Percentiles rank a stretch among this genome's conserved stretches.
These are phyloP conservation scores for Sarcophilus harrisii DNA, from an alignment of 2,797 vertebrate species.

Conservation along the genomic window DNA sequence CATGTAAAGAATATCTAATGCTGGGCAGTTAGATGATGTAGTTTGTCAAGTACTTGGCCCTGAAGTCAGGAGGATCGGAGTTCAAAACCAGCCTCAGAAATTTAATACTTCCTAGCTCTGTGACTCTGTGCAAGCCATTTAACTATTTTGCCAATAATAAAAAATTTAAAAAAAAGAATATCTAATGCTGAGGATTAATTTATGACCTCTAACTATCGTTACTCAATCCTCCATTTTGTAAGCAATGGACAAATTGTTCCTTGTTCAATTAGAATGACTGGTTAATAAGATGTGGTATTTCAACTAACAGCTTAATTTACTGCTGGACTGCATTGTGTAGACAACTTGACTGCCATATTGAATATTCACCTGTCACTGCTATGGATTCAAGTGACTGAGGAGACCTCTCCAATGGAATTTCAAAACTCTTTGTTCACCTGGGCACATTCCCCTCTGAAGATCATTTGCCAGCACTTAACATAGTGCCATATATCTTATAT, in stretches of 20 bases:
- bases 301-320: neutral
- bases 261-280: neutral
- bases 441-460: neutral
- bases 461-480: neutral
- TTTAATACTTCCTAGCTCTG: too few relatives aligned
- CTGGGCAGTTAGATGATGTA: too few relatives aligned
- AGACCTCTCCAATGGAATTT: neutral
- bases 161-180: too few relatives aligned
- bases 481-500: neutral
- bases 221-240: neutral
- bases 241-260: neutral
- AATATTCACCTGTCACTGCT: neutral
- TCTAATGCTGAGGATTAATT: neutral
- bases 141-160: too few relatives aligned
- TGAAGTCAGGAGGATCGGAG: too few relatives aligned
- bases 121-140: too few relatives aligned
- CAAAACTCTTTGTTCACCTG: neutral
- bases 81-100: too few relatives aligned
- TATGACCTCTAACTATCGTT: neutral
- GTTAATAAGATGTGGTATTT: neutral
- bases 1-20: neutral
- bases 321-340: neutral
- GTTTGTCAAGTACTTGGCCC: too few relatives aligned
- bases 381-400: neutral
- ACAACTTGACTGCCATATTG: neutral